Evolutionary conservation across 2,888 invertebrate genomes (phyloP).

Genomic region (Sphecodes monilicornis): DNA sequence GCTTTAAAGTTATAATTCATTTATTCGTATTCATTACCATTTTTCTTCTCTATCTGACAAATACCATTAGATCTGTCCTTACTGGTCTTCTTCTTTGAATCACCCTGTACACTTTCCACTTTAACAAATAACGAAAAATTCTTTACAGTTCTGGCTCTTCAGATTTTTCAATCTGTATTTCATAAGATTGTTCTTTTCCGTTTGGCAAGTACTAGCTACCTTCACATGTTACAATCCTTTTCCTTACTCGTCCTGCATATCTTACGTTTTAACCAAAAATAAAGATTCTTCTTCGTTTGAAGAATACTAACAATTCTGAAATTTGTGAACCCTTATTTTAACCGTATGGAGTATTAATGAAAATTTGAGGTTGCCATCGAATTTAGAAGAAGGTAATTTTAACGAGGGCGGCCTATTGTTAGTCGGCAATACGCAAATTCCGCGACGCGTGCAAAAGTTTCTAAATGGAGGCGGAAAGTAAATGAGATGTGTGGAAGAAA

Average conservation of each 20-base stretch:
- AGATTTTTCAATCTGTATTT: too few species aligned
- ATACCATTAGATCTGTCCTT: too few species aligned
- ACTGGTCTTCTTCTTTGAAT: too few species aligned
- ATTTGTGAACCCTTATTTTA: neutral
- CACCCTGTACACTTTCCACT: too few species aligned
- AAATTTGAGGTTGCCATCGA: neutral
- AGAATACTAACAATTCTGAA: neutral
- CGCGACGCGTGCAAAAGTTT: conserved; percentile 7
- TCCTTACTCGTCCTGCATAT: neutral
- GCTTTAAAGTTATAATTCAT: too few species aligned
- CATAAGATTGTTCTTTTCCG: too few species aligned
- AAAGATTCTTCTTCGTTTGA: neutral
- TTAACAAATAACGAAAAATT: too few species aligned
- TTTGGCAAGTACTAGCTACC: too few species aligned
- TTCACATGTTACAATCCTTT: too few species aligned
- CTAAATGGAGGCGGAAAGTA: conserved; percentile 8
- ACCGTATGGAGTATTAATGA: neutral
- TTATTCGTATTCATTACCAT: too few species aligned
- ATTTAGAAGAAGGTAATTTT: conserved; percentile 11
- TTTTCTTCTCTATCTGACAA: too few species aligned
- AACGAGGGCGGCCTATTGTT: neutral
- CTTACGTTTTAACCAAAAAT: neutral
- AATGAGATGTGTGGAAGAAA: conserved; percentile 25
- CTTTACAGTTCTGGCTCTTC: too few species aligned
- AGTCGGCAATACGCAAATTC: conserved; percentile 18